These are phyloP conservation scores for Panagrolaimus sp. DNA, from an alignment of 1,140 invertebrate species.

Conservation along the genomic window DNA sequence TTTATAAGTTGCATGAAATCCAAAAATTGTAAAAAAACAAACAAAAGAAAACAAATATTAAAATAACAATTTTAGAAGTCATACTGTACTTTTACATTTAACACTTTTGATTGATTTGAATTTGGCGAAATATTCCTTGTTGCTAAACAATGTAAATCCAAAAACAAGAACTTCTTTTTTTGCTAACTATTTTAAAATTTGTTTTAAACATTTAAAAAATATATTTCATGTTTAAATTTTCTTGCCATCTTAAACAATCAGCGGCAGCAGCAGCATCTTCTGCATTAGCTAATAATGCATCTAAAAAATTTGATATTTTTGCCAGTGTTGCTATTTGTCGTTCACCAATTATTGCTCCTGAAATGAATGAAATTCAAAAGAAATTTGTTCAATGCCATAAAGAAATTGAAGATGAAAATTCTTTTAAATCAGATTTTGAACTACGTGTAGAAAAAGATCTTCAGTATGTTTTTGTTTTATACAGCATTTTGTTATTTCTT, in stretches of 20 bases:
- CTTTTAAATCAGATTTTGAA: slow-evolving; percentile 14
- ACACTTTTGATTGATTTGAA: too few species aligned
- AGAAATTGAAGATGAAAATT: slow-evolving; percentile 8
- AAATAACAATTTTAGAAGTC: too few species aligned
- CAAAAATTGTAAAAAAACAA: too few species aligned
- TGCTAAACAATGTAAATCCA: too few species aligned
- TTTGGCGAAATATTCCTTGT: too few species aligned
- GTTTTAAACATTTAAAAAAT: too few species aligned
- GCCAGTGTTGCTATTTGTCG: slow-evolving; percentile 6
- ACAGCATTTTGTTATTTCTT: neutral
- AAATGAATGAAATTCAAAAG: neutral
- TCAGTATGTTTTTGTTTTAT: neutral
- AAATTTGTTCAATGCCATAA: neutral
- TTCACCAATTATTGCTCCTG: slow-evolving; percentile 1
- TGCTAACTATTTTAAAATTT: too few species aligned
- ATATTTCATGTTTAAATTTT: neutral
- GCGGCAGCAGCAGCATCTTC: neutral
- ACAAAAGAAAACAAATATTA: too few species aligned
- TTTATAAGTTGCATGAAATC: too few species aligned
- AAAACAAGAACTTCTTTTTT: too few species aligned
- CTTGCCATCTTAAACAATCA: neutral
- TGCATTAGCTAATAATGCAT: neutral
- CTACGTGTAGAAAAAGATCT: slow-evolving; percentile 6
- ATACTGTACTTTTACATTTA: too few species aligned
- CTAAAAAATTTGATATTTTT: slow-evolving; percentile 9